phyloP scores from a whole-genome alignment of 1,140 invertebrate species.

The Zaprionus davidi region DNA sequence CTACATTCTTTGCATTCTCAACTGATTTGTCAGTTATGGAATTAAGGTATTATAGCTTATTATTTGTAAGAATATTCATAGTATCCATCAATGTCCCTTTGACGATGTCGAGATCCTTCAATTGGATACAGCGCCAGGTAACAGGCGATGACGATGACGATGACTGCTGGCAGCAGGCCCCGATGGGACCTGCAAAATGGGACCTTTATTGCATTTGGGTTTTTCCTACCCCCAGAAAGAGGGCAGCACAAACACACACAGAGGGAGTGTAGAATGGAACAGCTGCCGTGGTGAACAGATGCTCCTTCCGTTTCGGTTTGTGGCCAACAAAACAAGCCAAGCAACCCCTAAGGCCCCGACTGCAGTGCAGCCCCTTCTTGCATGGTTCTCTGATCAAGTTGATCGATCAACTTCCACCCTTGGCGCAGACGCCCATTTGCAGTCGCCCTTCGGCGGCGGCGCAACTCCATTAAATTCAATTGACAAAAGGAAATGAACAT shows the following conservation, averaged over 20 bases:
- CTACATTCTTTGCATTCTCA: too few species aligned
- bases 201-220: slow-evolving; percentile 42
- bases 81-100: not conserved
- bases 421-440: slow-evolving; percentile 56
- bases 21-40: too few species aligned
- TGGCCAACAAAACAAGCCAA: slow-evolving; percentile 39
- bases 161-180: slow-evolving; percentile 17
- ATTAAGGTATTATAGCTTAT: too few species aligned
- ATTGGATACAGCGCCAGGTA: slow-evolving; percentile 17
- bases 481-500: slow-evolving; percentile 81
- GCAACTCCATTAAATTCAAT: slow-evolving; percentile 81
- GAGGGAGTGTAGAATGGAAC: slow-evolving; percentile 28
- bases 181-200: slow-evolving; percentile 6
- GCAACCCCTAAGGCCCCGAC: slow-evolving; percentile 59
- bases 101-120: not conserved
- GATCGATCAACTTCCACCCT: slow-evolving; percentile 78
- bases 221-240: slow-evolving; percentile 59
- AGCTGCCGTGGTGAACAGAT: slow-evolving; percentile 54
- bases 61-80: not conserved
- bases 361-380: slow-evolving; percentile 22
- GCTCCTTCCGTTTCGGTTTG: slow-evolving; percentile 49
- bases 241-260: slow-evolving; percentile 33
- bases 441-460: slow-evolving; percentile 44
- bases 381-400: slow-evolving; percentile 73
- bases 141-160: not conserved